These are phyloP conservation scores for Orthosia gracilis DNA, from an alignment of 2,888 invertebrate species.

Conservation along the genomic window DNA sequence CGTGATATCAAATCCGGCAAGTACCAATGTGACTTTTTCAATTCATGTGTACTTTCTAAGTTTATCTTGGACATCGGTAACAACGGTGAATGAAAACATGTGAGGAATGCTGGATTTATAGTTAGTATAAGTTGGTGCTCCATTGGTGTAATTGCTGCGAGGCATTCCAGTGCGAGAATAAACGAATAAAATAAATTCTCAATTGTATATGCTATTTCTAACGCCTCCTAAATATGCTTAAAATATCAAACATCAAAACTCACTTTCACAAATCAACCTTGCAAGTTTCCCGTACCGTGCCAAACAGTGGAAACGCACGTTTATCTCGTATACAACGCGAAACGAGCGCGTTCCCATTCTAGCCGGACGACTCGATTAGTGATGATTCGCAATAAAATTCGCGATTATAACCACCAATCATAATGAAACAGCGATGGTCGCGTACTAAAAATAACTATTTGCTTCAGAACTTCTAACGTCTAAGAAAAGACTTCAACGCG, in stretches of 20 bases:
- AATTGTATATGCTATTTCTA: no score
- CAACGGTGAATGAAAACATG: no score
- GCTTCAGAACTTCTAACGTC: constrained; percentile 37
- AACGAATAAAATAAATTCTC: no score
- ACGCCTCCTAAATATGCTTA: no score
- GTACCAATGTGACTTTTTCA: no score
- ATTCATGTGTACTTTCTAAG: no score
- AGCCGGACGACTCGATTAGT: constrained; percentile 73
- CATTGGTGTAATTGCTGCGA: no score
- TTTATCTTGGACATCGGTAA: no score
- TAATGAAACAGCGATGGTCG: constrained; percentile 46
- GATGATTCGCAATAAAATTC: constrained; percentile 73
- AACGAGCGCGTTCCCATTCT: constrained; percentile 81
- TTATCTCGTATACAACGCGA: constrained; percentile 76
- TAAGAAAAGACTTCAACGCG: constrained; percentile 78
- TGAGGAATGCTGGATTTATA: no score
- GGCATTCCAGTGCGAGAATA: no score
- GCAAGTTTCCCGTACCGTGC: constrained; percentile 31
- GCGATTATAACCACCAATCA: constrained; percentile 65
- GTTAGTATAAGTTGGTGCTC: no score
- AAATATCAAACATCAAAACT: background rate
- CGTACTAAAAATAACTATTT: constrained; percentile 35
- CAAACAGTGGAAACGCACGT: constrained; percentile 71
- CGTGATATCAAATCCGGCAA: no score
- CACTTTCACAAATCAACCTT: constrained; percentile 46